Evolutionary conservation across 2,113 vertebrate species (phyloP), one percentile per base, ranked within the genome.

Genomic region (Oxygymnocypris stewartii): DNA sequence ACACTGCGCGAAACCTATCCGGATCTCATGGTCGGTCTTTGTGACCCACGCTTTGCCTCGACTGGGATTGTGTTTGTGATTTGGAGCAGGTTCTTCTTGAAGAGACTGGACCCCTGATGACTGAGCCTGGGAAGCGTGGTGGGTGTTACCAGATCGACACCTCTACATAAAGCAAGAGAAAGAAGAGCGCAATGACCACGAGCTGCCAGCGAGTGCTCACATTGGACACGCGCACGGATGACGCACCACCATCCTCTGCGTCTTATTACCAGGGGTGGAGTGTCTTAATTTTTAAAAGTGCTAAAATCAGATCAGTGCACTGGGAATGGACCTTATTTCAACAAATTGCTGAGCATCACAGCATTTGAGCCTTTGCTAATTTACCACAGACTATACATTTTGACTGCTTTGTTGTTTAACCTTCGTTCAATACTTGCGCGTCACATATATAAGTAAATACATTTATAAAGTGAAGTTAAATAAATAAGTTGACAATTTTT

Each of bases 81-180:
- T 61, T 94, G 94, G 93, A 95, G 94, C 92, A 94, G 92, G 89
- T 93, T 93, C 94, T 91, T 92, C 93, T 92, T 96, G 96, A 96
- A 94, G 95, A 95, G 92, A 95, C 94, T 94, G 95, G 92, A 95
- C 93, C 94, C 94, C 94, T 94, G 95, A 95, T 96, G 95, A 96
- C 95, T 95, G 95, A 96, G 94, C 93, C 94, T 93, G 95, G 96
- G 94, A 96, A 95, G 92, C 92, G 95, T 91, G 95, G 95, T 94
- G 96, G 94, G 94, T 94, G 95, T 93, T 93, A 95, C 95, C 96
- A 95, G 94, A 92, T 92, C 94, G 93, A 94, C 93, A 94, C 91
- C 91, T 92, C 75, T 78, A 93, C 92, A 91, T 91, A 90, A 67
- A 77, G 84, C 42, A 51, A 49, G 57, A 78, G 73, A 85, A 59